These are phyloP conservation scores for Diarsia dahlii DNA, from an alignment of 2,888 invertebrate genomes.

Conservation along the genomic window DNA sequence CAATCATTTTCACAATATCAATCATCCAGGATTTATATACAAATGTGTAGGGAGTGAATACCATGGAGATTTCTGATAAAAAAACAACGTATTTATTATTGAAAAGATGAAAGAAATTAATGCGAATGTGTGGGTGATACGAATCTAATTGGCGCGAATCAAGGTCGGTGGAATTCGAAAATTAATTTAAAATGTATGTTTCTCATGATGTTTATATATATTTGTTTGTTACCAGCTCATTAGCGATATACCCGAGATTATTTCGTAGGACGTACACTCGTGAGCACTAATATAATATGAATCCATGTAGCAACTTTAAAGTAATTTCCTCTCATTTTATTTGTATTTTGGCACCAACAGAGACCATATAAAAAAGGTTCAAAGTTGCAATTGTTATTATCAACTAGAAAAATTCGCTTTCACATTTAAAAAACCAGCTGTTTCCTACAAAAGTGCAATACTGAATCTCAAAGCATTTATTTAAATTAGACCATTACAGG, in stretches of 20 bases:
- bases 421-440: background rate
- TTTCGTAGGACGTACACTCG: background rate
- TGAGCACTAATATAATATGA: background rate
- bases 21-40: constrained; percentile 54
- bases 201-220: background rate
- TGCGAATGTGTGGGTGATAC: constrained; percentile 11
- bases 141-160: constrained; percentile 19
- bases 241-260: background rate
- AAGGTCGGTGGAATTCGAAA: constrained; percentile 1
- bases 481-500: no score
- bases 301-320: background rate
- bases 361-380: background rate
- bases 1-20: constrained; percentile 62
- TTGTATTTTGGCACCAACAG: background rate
- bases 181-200: background rate
- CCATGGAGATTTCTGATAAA: constrained; percentile 18
- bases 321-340: background rate
- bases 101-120: constrained; percentile 34
- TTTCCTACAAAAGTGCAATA: no score
- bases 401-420: background rate
- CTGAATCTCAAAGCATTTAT: no score
- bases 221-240: background rate
- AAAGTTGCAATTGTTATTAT: background rate
- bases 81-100: constrained; percentile 17
- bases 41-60: constrained; percentile 18